Base-by-base conservation (phyloP, 1,140 invertebrate genomes). In the Pseudachorutes palmiensis region DNA sequence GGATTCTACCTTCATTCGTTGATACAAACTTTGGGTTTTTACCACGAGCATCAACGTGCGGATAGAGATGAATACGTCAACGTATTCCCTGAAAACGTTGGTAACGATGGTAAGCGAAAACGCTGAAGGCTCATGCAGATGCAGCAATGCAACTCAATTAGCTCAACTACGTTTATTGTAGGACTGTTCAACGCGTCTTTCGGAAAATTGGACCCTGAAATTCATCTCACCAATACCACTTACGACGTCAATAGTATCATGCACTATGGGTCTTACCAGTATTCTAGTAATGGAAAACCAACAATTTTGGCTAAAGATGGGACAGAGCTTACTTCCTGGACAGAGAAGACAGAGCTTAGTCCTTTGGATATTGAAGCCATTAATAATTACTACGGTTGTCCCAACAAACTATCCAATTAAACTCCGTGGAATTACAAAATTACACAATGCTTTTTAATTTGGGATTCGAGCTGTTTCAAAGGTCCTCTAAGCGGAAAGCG, bases 161-260 rank as follows among this genome's bases (percentile, higher is more conserved):
- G 12, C 14, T 5, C 14, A 3, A 12, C 61, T 9, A 63, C 61
- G 36, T 45, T 29, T 19, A 63, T 26, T 63, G 36, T 19, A 63
- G n/a, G 19, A 26, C 45, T 2, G 33, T 29, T 19, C 12, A 16
- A 5, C 12, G 29, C 5, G 29, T 30, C 59, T 12, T 63, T 45
- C 26, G 22, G 29, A n/a, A 41, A 63, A 45, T 28, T 63, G 30
- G 24, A 63, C 31, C 2, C 30, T 45, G 28, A 14, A 3, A 12
- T 14, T 3, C 31, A 41, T 45, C 14, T 48, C 14, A 5, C 22
- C 61, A 60, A 29, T 31, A 31, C 5, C 33, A 24, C 31, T n/a
- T 63, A 63, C 36, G 61, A 63, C 30, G 19, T 29, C 24, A n/a
- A 63, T 36, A 63, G 61, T 36, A 63, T 63, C 32, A 63, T 63